Percentiles rank a stretch among this genome's conserved stretches.
These are phyloP conservation scores for Pristionchus exspectatus DNA, from an alignment of 2,888 invertebrate species.

Conservation along the genomic window DNA sequence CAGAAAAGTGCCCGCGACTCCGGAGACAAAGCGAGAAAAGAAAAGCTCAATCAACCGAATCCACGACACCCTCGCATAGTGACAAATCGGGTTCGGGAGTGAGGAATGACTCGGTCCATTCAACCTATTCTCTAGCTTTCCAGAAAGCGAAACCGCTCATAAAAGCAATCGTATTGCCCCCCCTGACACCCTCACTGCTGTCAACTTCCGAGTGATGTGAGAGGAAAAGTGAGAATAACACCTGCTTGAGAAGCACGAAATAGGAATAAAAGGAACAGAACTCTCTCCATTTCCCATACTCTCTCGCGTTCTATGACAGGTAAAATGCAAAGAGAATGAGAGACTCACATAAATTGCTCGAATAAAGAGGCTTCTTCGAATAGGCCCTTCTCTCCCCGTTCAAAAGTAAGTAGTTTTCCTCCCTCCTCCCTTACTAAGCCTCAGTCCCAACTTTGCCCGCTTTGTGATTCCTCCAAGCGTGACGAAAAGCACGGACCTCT, in stretches of 20 bases:
- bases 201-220: background rate
- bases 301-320: background rate
- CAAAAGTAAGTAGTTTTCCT: conserved; percentile 17
- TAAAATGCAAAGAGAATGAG: background rate
- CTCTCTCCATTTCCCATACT: background rate
- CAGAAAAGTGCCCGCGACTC: too few species aligned
- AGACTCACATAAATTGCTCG: background rate
- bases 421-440: background rate
- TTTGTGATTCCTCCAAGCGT: background rate
- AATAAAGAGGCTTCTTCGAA: background rate
- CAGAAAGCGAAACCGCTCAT: too few species aligned
- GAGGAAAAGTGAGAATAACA: background rate
- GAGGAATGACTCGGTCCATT: too few species aligned
- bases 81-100: too few species aligned
- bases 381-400: background rate
- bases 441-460: background rate
- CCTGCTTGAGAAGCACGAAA: conserved; percentile 1
- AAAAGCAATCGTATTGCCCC: too few species aligned
- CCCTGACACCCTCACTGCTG: background rate
- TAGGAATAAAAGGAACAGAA: background rate
- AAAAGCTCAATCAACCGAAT: too few species aligned
- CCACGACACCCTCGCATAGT: too few species aligned
- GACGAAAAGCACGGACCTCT: background rate
- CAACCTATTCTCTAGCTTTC: too few species aligned
- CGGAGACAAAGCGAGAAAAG: too few species aligned